A percentile compares a stretch with the other conserved stretches of the same genome.
These are phyloP conservation scores for Typhlichthys subterraneus DNA, from an alignment of 2,797 vertebrate genomes.

Conservation along the genomic window DNA sequence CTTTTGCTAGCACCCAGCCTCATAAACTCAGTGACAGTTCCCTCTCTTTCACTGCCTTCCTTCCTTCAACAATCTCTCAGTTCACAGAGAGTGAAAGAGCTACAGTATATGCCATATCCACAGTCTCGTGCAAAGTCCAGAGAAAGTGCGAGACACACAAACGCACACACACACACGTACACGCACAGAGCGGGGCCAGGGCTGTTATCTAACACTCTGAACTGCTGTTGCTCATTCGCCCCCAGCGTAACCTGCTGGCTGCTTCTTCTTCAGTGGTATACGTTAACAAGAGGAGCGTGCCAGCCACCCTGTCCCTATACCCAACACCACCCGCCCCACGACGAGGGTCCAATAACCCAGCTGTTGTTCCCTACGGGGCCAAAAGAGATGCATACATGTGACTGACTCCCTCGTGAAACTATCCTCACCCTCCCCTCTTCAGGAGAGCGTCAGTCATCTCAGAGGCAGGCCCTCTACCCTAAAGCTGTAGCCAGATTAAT, in stretches of 20 bases:
- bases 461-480: neutral
- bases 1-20: neutral
- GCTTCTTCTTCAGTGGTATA: too few relatives aligned
- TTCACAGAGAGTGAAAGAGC: neutral
- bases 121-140: slow-evolving; percentile 28
- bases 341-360: neutral
- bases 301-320: too few relatives aligned
- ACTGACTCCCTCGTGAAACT: neutral
- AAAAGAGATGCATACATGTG: neutral
- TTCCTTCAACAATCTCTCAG: neutral
- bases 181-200: neutral
- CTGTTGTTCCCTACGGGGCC: neutral
- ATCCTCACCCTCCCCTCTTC: neutral
- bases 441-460: neutral
- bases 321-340: too few relatives aligned
- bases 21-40: slow-evolving; percentile 4
- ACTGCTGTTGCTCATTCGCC: too few relatives aligned
- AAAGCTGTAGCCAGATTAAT: too few relatives aligned
- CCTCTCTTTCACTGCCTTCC: neutral
- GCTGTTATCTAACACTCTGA: too few relatives aligned
- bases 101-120: slow-evolving; percentile 1
- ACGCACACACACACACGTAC: slow-evolving; percentile 3
- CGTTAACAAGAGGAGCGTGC: too few relatives aligned
- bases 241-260: too few relatives aligned
- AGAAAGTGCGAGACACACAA: neutral